phyloP scores from a whole-genome alignment of 2,797 vertebrate species.

The Darevskia nairensis region DNA sequence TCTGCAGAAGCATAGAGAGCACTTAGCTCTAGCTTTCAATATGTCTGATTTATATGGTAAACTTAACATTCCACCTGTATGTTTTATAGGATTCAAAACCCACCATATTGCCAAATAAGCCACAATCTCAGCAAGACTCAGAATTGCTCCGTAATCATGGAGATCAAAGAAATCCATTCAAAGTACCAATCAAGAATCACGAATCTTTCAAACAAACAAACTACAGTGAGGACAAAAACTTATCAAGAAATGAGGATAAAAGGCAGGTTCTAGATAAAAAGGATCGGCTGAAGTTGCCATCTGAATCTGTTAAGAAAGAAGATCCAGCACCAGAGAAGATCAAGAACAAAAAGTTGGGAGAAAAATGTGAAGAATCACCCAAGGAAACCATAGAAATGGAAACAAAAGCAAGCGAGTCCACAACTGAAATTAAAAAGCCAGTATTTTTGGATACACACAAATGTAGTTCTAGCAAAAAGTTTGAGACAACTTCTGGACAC shows the following conservation, averaged over 20 bases:
- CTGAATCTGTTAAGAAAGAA: slow-evolving; percentile 67
- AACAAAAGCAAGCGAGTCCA: neutral
- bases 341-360: slow-evolving; percentile 61
- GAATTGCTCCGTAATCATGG: slow-evolving; percentile 63
- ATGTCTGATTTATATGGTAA: neutral
- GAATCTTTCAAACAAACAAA: slow-evolving; percentile 75
- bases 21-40: neutral
- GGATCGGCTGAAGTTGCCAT: slow-evolving; percentile 55
- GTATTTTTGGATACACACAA: neutral
- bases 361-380: slow-evolving; percentile 26
- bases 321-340: slow-evolving; percentile 75
- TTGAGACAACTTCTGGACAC: neutral
- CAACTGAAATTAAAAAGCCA: slow-evolving; percentile 11
- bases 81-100: slow-evolving; percentile 76
- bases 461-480: neutral
- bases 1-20: neutral
- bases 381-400: slow-evolving; percentile 10
- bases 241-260: slow-evolving; percentile 34
- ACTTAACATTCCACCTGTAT: slow-evolving; percentile 19
- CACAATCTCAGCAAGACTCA: neutral
- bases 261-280: slow-evolving; percentile 27
- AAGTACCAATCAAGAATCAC: slow-evolving; percentile 76
- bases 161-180: slow-evolving; percentile 89
- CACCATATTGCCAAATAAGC: slow-evolving; percentile 46
- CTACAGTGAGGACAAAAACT: slow-evolving; percentile 39